A percentile compares a stretch with the other conserved stretches of the same genome.
Conservation (phyloP, 2,797 vertebrate genomes). For the Muraenolepis orangiensis region DNA sequence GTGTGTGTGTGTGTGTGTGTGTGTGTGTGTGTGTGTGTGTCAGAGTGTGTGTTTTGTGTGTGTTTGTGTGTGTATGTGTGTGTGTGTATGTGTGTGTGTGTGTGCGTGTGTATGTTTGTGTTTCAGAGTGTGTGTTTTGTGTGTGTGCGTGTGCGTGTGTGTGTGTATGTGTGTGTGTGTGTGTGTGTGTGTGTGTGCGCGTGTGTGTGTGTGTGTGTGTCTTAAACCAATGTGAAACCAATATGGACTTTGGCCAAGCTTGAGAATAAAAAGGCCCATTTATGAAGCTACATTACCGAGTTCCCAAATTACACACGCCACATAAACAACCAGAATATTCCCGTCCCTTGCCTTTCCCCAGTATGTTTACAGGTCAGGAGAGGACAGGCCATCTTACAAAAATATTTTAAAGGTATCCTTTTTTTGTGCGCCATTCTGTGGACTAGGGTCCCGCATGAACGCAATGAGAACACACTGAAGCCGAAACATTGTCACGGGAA, state of each 20-base stretch:
- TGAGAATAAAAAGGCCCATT: constrained; percentile 44
- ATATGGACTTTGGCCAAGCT: constrained; percentile 37
- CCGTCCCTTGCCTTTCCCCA: constrained; percentile 20
- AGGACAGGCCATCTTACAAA: constrained; percentile 30
- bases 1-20: constrained; percentile 13
- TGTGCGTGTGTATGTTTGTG: constrained; percentile 11
- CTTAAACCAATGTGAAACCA: constrained; percentile 39
- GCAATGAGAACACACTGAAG: neutral
- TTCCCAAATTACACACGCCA: constrained; percentile 42
- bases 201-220: constrained; percentile 23
- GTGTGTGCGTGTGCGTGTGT: constrained; percentile 3
- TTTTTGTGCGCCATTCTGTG: neutral
- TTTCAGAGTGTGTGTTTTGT: neutral
- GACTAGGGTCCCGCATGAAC: neutral
- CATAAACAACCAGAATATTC: constrained; percentile 40
- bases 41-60: neutral
- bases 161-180: neutral
- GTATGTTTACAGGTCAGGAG: constrained; percentile 25
- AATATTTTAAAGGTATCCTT: neutral
- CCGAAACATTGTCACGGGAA: constrained; percentile 7
- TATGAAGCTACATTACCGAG: constrained; percentile 18
- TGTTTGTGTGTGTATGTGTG: neutral
- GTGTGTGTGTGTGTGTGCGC: neutral
- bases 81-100: constrained; percentile 9
- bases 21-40: neutral